Base-by-base conservation (phyloP, 2,888 invertebrate species). In the Philereme transversata region DNA sequence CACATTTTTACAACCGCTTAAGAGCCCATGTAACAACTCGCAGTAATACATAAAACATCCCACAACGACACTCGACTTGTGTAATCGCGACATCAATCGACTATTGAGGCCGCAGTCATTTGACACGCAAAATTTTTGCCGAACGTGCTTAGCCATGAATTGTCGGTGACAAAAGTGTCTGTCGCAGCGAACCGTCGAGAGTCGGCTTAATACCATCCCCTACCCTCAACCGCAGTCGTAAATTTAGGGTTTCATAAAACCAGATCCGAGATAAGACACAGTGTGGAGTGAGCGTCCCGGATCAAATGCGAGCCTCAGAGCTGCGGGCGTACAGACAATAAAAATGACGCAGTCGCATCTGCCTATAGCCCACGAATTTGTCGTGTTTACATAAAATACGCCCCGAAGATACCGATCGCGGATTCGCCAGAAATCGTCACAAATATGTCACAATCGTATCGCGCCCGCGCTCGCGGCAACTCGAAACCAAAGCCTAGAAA, bases 221-320 rank as follows among this genome's bases (percentile, higher is more conserved):
- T 84, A 82, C 88, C 90, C 90, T 83, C 87, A 76, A 81, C 88
- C 88, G 78, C 89, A 91, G 88, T 91, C 92, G 91, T 92, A 92
- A 92, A 92, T 92, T 92, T 91, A 91, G 92, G 92, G 92, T 91
- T 92, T 92, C 91, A 92, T 92, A 92, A 92, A 91, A 92, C 91
- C 91, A 90, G 92, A 92, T 92, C 82, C 78, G 84, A 92, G 92
- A 92, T 92, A 92, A 92, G 90, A 90, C 90, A 90, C 90, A 90
- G 90, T 88, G 90, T 84, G 84, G 87, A 88, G 87, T 84, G 84
- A 87, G 84, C 77, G 81, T 83, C 89, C 89, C 90, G 88, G 89
- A 90, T 91, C 91, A 89, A 91, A 91, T 90, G 90, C 87, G 87
- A 87, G 80, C 83, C 86, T 86, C 82, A 77, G 76, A 78, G 80